Conservation (phyloP, 2,113 vertebrate genomes). For the Odobenus rosmarus region DNA sequence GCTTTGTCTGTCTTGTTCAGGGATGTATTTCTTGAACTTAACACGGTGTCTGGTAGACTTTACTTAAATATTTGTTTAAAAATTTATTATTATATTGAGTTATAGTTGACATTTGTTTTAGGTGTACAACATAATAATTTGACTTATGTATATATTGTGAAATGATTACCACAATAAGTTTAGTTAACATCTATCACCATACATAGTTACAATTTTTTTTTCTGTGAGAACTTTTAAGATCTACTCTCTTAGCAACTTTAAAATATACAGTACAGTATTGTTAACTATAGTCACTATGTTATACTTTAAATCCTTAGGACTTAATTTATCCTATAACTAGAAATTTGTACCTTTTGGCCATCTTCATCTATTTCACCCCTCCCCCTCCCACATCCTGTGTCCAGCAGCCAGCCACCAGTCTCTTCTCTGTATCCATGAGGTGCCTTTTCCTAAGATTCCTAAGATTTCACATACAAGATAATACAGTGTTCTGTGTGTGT, state of each 20-base stretch:
- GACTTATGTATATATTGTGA: not conserved
- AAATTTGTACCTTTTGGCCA: not conserved
- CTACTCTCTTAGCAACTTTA: not conserved
- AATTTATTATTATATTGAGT: not conserved
- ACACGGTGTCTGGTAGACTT: not conserved
- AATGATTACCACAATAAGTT: not conserved
- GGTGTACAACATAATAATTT: not conserved
- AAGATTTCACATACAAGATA: not conserved
- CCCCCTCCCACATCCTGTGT: not conserved
- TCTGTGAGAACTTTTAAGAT: not conserved
- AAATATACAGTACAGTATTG: not conserved
- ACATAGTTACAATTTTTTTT: not conserved
- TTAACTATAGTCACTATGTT: not conserved
- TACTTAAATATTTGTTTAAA: not conserved
- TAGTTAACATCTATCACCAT: not conserved
- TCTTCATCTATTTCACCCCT: not conserved
- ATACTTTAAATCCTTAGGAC: not conserved
- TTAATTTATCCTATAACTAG: not conserved
- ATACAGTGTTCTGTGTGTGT: not conserved
- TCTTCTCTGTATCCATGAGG: not conserved
- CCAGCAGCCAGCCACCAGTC: not conserved
- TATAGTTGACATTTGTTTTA: not conserved
- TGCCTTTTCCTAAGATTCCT: not conserved
- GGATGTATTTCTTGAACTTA: not conserved
- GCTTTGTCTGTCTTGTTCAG: not conserved